Conservation (phyloP, 2,888 invertebrate genomes). For the Panzeria rudis region DNA sequence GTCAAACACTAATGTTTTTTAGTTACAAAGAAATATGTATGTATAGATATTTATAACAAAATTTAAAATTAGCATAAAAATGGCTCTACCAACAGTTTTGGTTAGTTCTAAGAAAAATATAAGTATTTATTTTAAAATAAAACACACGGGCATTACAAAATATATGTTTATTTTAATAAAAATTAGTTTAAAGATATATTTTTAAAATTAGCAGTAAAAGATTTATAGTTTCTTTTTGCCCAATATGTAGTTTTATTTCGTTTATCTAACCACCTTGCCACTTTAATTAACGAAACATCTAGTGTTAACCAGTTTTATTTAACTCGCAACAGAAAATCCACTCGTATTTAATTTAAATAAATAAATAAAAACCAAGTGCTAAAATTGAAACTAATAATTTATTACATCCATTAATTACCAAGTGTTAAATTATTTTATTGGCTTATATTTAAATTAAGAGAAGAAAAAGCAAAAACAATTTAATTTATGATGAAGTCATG, state of each 20-base stretch:
- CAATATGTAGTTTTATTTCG: too few species aligned
- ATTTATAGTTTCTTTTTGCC: too few species aligned
- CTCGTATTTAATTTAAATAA: constrained; percentile 16
- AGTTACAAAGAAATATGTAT: neutral
- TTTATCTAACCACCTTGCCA: neutral
- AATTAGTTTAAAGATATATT: too few species aligned
- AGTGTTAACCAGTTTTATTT: neutral
- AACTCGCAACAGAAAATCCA: neutral
- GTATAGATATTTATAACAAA: constrained; percentile 9
- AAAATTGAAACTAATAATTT: constrained; percentile 57
- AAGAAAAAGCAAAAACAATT: constrained; percentile 2
- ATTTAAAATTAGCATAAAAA: constrained; percentile 8
- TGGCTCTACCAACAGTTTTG: neutral
- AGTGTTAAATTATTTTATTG: constrained; percentile 55
- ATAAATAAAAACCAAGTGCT: constrained; percentile 21
- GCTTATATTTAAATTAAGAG: constrained; percentile 29
- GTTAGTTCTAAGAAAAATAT: constrained; percentile 6
- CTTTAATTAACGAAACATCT: neutral
- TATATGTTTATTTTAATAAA: too few species aligned
- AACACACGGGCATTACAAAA: neutral
- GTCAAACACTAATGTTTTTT: too few species aligned
- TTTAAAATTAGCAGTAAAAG: too few species aligned
- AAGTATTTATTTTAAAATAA: neutral
- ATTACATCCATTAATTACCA: constrained; percentile 57
- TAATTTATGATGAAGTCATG: constrained; percentile 47